Base-by-base conservation (phyloP, 2,113 vertebrate genomes). In the Choloepus hoffmanni region DNA sequence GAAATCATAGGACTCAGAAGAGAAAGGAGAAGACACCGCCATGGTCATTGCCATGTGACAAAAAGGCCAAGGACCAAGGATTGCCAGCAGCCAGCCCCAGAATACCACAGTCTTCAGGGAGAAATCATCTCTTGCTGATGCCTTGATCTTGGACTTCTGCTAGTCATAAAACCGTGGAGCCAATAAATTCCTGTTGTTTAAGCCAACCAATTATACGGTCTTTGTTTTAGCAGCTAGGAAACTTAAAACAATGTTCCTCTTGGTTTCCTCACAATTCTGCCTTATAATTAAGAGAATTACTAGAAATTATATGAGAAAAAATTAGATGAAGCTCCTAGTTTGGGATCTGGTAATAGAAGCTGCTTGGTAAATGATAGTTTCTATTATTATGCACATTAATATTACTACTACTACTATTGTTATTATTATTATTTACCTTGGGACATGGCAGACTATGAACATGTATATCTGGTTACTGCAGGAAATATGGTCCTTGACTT, bases 231-330 rank as follows among this genome's bases (percentile, higher is more conserved):
- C 55, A 55, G 55, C 16, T 0, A 55, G 55, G 55, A 55, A 55
- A 55, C 55, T 45, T 45, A 55, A 55, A 55, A 55, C 16, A 55
- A 14, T 58, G 19, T 70, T 89, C 23, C 78, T 89, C 55, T 73
- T 81, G 58, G 36, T 70, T 43, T 94, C 70, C 36, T 92, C 19
- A 21, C 92, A 63, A 45, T 88, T 94, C 84, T 91, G 5, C 68
- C 14, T 70, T 43, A 62, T 89, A 90, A 6, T 88, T 95, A 60
- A 92, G 86, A 93, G 28, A 92, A 74, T 58, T 87, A 55, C 9
- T 48, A 85, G 45, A 89, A 87, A 50, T 87, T 50, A 58, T 58
- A 73, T 89, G 50, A 95, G 30, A 83, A 92, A 82, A 73, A 85
- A 0, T 23, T 28, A 81, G 43, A 8, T 65, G 13, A 94, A 92